Evolutionary conservation across 37 sponge, comb jelly and placozoan species (phyloP).

Genomic region (Chondrosia reniformis): DNA sequence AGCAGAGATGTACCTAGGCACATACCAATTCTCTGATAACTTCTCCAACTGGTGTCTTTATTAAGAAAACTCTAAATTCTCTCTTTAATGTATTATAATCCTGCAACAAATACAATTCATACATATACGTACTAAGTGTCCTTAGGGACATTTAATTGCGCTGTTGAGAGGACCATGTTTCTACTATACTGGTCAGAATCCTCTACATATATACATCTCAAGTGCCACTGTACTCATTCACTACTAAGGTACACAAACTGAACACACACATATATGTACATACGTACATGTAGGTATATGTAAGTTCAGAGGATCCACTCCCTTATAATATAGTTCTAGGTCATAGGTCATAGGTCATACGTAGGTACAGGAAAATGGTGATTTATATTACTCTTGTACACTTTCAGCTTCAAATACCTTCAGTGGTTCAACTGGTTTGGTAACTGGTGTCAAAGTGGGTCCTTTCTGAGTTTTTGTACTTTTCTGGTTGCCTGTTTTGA

Average conservation of each 20-base stretch:
- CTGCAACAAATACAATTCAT: too few relatives aligned
- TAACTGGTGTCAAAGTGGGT: neutral
- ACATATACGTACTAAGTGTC: too few relatives aligned
- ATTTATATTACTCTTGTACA: too few relatives aligned
- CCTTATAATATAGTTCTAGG: too few relatives aligned
- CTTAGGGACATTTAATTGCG: too few relatives aligned
- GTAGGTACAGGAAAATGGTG: too few relatives aligned
- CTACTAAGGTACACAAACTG: too few relatives aligned
- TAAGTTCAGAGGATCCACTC: neutral
- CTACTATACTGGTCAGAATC: too few relatives aligned
- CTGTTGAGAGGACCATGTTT: too few relatives aligned
- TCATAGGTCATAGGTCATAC: too few relatives aligned
- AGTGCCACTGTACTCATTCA: too few relatives aligned
- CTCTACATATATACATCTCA: too few relatives aligned
- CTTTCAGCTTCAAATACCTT: neutral
- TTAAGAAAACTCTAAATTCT: slow-evolving; percentile 31
- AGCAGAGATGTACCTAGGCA: neutral
- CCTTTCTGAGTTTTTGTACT: neutral
- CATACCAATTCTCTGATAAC: slow-evolving; percentile 30
- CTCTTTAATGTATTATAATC: slow-evolving; percentile 28
- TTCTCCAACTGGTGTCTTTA: slow-evolving; percentile 31
- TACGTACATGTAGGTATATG: neutral
- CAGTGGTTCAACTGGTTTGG: slow-evolving; percentile 12
- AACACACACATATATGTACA: neutral
- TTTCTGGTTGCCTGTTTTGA: neutral